Percentiles rank a stretch among this genome's conserved stretches.
phyloP scores from a whole-genome alignment of 1,140 invertebrate species.

The Popillia japonica region DNA sequence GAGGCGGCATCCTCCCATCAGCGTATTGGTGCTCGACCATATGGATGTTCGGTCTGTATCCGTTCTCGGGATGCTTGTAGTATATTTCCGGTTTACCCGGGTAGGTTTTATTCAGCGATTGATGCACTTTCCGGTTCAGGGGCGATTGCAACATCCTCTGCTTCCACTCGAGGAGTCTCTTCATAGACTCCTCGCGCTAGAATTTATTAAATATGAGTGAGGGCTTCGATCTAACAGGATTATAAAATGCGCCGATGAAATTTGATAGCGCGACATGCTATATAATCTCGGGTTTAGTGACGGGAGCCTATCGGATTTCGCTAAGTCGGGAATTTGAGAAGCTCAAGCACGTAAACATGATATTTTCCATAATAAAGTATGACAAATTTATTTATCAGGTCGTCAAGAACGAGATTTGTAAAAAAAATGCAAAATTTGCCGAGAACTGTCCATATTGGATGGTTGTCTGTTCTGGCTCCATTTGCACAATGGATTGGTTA shows the following conservation, averaged over 20 bases:
- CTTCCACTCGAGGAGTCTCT: conserved; percentile 89
- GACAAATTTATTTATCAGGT: too few species aligned
- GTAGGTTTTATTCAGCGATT: conserved; percentile 60
- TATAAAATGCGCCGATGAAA: not conserved
- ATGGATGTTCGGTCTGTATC: conserved; percentile 39
- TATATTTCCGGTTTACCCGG: conserved; percentile 52
- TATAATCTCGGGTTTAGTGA: not conserved
- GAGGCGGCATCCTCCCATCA: conserved; percentile 52
- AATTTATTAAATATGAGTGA: conserved; percentile 11
- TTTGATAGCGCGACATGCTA: not conserved
- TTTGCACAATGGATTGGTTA: too few species aligned
- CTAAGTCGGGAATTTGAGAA: not conserved
- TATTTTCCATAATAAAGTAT: too few species aligned
- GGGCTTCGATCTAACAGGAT: not conserved
- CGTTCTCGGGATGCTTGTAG: conserved; percentile 62
- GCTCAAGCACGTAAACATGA: too few species aligned
- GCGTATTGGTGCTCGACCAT: conserved; percentile 48
- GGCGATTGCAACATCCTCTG: conserved; percentile 91
- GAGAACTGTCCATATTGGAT: too few species aligned
- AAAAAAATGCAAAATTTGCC: too few species aligned
- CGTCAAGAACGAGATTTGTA: too few species aligned
- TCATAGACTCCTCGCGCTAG: conserved; percentile 86
- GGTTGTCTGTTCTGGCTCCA: too few species aligned
- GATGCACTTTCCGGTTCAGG: conserved; percentile 75
- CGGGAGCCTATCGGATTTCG: not conserved